phyloP scores from a whole-genome alignment of 2,888 invertebrate genomes.

The Acleris emargana region DNA sequence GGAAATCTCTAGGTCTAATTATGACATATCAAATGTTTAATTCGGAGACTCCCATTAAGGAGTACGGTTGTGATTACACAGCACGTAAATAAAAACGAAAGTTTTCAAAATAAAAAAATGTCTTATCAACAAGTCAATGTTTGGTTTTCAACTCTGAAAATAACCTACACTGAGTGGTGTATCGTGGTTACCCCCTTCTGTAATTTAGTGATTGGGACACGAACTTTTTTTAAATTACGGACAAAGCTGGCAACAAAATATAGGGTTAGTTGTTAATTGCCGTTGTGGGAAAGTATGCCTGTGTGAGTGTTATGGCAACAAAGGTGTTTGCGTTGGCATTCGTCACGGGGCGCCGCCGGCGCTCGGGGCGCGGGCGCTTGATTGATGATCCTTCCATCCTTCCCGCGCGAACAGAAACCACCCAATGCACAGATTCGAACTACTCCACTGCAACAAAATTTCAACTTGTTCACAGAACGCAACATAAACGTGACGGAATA shows the following conservation, averaged over 20 bases:
- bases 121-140: too few species aligned
- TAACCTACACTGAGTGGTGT: too few species aligned
- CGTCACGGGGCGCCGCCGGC: slow-evolving; percentile 74
- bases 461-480: slow-evolving; percentile 8
- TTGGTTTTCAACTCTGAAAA: too few species aligned
- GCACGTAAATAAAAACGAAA: too few species aligned
- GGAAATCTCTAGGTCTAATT: too few species aligned
- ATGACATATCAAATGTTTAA: neutral
- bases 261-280: neutral
- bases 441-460: slow-evolving; percentile 21
- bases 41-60: neutral
- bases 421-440: slow-evolving; percentile 8
- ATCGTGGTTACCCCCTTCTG: too few species aligned
- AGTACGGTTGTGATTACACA: too few species aligned
- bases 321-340: slow-evolving; percentile 81
- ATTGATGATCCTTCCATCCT: slow-evolving; percentile 69
- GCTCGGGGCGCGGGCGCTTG: slow-evolving; percentile 51
- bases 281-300: slow-evolving; percentile 12
- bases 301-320: slow-evolving; percentile 76
- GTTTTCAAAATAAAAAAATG: too few species aligned
- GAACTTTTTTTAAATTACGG: too few species aligned
- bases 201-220: too few species aligned
- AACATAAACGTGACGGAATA: neutral
- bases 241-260: neutral
- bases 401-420: slow-evolving; percentile 30